phyloP scores from a whole-genome alignment of 1,140 invertebrate species.

The Sycophila sp. region DNA sequence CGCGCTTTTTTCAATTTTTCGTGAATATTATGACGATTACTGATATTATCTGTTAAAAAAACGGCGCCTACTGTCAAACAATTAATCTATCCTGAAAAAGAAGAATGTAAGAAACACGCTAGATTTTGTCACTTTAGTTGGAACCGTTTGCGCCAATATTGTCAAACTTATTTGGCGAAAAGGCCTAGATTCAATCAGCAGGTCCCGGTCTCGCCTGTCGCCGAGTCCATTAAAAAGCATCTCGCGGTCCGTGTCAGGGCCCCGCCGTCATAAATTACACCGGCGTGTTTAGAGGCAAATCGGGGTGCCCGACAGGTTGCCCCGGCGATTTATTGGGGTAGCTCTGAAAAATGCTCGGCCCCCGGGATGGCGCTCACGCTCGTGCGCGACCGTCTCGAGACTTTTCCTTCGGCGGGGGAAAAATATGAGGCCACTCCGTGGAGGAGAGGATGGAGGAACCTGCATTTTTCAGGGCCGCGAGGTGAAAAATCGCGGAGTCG shows the following conservation, averaged over 20 bases:
- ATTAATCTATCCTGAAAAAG: too few species aligned
- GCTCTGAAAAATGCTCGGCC: conserved; percentile 9
- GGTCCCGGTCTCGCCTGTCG: not conserved
- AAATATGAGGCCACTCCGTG: conserved; percentile 1
- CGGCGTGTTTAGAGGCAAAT: conserved; percentile 8
- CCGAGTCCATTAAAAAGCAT: not conserved
- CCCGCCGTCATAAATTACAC: conserved; percentile 12
- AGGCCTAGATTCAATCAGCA: too few species aligned
- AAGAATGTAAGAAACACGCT: too few species aligned
- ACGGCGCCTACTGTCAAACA: too few species aligned
- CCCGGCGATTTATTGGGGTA: conserved; percentile 23
- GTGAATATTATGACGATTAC: too few species aligned
- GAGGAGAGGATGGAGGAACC: not conserved
- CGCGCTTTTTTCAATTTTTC: too few species aligned
- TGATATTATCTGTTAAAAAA: too few species aligned
- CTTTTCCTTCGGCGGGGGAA: not conserved
- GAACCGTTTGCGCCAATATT: too few species aligned
- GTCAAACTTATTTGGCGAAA: too few species aligned
- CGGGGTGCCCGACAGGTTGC: conserved; percentile 2
- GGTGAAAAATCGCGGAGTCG: not conserved
- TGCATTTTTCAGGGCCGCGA: not conserved
- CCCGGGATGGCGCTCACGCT: conserved; percentile 9
- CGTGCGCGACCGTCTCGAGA: conserved; percentile 3
- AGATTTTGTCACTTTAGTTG: too few species aligned
- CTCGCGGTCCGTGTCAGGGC: too few species aligned